A percentile compares a stretch with the other conserved stretches of the same genome.
Evolutionary conservation across 2,113 vertebrate genomes (phyloP).

Genomic region (Blennius ocellaris): DNA sequence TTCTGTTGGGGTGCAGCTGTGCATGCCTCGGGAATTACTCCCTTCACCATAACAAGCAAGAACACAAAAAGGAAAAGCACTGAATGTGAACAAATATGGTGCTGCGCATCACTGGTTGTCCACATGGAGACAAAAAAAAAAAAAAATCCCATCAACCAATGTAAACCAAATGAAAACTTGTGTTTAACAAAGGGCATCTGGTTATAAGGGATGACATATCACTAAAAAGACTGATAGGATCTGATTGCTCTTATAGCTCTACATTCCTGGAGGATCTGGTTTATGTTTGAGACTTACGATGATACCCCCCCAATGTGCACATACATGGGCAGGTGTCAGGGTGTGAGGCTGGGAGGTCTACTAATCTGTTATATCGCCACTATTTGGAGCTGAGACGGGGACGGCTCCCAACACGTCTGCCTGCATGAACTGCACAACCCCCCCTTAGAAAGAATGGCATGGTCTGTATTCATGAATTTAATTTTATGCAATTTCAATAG

Average conservation of each 20-base stretch:
- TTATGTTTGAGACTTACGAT: conserved; percentile 41
- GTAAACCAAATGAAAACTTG: not conserved
- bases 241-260: not conserved
- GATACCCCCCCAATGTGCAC: conserved; percentile 22
- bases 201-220: conserved; percentile 15
- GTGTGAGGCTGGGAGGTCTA: conserved; percentile 46
- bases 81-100: too few relatives aligned
- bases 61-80: not conserved
- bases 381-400: conserved; percentile 14
- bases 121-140: not conserved
- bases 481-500: too few relatives aligned
- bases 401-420: not conserved
- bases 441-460: not conserved
- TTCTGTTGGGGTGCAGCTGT: conserved; percentile 28
- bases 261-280: conserved; percentile 53
- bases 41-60: conserved; percentile 25
- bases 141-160: not conserved
- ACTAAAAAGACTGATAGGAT: conserved; percentile 42
- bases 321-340: conserved; percentile 57
- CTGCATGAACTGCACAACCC: not conserved
- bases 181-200: conserved; percentile 14
- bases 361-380: conserved; percentile 19
- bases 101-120: not conserved
- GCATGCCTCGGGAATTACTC: conserved; percentile 28
- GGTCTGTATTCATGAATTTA: too few relatives aligned